Evolutionary conservation across 2,888 invertebrate species (phyloP).

Genomic region (Lamellibrachia columna): DNA sequence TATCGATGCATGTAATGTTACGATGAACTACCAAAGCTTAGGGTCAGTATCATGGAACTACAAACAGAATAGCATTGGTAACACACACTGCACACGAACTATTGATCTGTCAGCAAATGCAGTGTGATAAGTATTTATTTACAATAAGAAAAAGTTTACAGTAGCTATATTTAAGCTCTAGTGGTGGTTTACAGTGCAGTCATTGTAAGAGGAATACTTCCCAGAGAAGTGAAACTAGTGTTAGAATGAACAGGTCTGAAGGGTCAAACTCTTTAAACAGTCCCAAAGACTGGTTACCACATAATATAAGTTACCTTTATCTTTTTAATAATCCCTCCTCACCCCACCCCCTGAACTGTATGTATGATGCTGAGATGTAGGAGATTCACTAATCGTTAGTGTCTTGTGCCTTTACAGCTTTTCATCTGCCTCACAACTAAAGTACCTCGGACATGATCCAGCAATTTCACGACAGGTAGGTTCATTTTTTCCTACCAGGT

Average conservation of each 20-base stretch:
- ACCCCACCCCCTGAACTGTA: too few relatives aligned
- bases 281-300: too few relatives aligned
- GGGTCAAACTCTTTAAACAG: too few relatives aligned
- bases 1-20: not conserved
- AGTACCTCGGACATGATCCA: not conserved
- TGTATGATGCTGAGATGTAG: not conserved
- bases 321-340: too few relatives aligned
- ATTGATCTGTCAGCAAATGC: not conserved
- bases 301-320: too few relatives aligned
- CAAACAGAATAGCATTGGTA: not conserved
- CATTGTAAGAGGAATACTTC: too few relatives aligned
- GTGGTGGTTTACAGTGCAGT: too few relatives aligned
- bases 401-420: not conserved
- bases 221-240: too few relatives aligned
- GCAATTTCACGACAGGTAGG: not conserved
- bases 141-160: not conserved
- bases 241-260: too few relatives aligned
- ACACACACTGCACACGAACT: not conserved
- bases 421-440: not conserved
- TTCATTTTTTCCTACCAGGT: not conserved
- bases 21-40: not conserved
- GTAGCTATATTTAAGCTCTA: not conserved
- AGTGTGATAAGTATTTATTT: not conserved
- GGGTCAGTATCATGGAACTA: not conserved
- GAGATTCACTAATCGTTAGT: not conserved